These are phyloP conservation scores for Cheilosia soror DNA, from an alignment of 2,888 invertebrate species.

Conservation along the genomic window DNA sequence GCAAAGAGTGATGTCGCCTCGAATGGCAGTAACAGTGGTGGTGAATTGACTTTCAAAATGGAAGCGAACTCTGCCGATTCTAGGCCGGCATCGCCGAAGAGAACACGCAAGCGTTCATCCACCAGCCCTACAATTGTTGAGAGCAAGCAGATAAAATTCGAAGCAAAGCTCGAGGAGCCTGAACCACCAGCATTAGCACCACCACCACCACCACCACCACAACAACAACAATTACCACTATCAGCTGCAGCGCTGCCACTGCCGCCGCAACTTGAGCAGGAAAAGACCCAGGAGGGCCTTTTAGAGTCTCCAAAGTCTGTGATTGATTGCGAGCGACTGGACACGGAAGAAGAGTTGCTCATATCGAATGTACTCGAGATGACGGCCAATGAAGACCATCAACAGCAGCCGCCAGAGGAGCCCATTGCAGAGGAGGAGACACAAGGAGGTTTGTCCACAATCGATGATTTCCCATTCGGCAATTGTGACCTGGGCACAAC, in stretches of 20 bases:
- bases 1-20: constrained; percentile 62
- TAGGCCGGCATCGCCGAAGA: constrained; percentile 48
- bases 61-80: constrained; percentile 31
- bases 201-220: constrained; percentile 12
- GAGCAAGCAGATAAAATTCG: constrained; percentile 66
- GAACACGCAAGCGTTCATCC: constrained; percentile 64
- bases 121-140: constrained; percentile 63
- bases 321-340: constrained; percentile 58
- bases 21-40: constrained; percentile 35
- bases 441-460: constrained; percentile 50
- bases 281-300: constrained; percentile 10
- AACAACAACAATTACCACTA: background rate
- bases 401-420: constrained; percentile 33
- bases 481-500: constrained; percentile 64
- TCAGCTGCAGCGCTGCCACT: background rate
- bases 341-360: constrained; percentile 60
- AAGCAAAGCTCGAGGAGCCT: constrained; percentile 37
- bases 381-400: constrained; percentile 49
- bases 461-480: constrained; percentile 69
- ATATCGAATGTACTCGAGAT: constrained; percentile 71
- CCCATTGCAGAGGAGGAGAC: constrained; percentile 44
- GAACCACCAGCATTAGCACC: constrained; percentile 32
- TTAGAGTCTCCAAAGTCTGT: constrained; percentile 56
- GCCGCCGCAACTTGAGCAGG: constrained; percentile 9
- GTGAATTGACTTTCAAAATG: constrained; percentile 22